Evolutionary conservation across 2,888 invertebrate species (phyloP), one percentile per base, ranked within the genome.

Genomic region (Branchipolynoe longqiensis): DNA sequence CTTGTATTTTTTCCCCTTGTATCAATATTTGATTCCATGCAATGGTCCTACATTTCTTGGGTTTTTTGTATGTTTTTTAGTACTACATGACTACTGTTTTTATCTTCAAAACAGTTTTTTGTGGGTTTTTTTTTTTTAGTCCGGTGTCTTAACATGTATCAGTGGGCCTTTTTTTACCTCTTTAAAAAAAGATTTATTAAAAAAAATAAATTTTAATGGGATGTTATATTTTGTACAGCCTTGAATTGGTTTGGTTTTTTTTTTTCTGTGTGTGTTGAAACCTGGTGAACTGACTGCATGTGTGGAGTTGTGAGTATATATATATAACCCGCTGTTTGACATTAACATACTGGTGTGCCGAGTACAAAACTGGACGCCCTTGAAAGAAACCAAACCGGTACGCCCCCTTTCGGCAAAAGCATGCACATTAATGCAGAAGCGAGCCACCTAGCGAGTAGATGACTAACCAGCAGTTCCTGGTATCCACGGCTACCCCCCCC

Each of bases 201-300:
- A n/a, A n/a, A n/a, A n/a, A n/a, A n/a, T n/a, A n/a, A n/a, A n/a
- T n/a, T 48, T 48, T 18, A 18, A 48, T 48, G 8, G 48, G 48
- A 48, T 48, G 48, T 48, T n/a, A n/a, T n/a, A n/a, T n/a, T n/a
- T n/a, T n/a, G n/a, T n/a, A n/a, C n/a, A n/a, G n/a, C n/a, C n/a
- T n/a, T n/a, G n/a, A n/a, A n/a, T n/a, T n/a, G 62, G 25, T 14
- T 28, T 62, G 28, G 31, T 62, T 8, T n/a, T 58, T 18, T 58
- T 18, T n/a, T 1, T 25, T 62, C 1, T 62, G 28, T 62, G 18
- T 62, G 62, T 62, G 62, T 28, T 62, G 38, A 62, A 48, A 14
- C 4, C 25, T 69, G 69, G 69, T 69, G 69, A 69, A 33, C 69
- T 28, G 36, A 25, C 38, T 69, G 69, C 69, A 69, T 69, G 69